Evolutionary conservation across 2,888 invertebrate genomes (phyloP).

Genomic region (Dasysyrphus albostriatus): DNA sequence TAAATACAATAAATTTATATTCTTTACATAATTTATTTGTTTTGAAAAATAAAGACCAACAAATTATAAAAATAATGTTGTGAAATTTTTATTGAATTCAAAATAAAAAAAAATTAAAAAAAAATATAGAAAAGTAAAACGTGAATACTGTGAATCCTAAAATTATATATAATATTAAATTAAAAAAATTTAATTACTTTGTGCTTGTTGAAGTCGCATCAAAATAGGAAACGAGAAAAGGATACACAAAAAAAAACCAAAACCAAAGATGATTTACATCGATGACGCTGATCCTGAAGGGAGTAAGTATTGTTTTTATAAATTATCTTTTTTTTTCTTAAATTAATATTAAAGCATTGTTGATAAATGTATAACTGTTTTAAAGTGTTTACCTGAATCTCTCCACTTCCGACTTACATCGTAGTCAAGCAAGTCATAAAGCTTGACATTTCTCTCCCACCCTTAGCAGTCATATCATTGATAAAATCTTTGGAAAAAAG

Average conservation of each 20-base stretch:
- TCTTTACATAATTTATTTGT: neutral
- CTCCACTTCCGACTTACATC: too few relatives aligned
- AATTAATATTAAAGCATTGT: too few relatives aligned
- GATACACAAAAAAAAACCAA: conserved; percentile 69
- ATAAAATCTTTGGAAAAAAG: too few relatives aligned
- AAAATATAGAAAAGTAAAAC: neutral
- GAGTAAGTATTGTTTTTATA: conserved; percentile 86
- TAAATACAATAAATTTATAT: conserved; percentile 3
- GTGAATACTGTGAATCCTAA: neutral
- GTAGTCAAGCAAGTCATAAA: too few relatives aligned
- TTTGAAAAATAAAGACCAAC: conserved; percentile 9
- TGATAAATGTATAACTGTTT: too few relatives aligned
- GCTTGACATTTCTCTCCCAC: too few relatives aligned
- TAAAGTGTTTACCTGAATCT: too few relatives aligned
- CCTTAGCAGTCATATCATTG: too few relatives aligned
- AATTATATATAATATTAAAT: neutral
- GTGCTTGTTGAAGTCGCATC: neutral
- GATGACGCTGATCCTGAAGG: conserved; percentile 95
- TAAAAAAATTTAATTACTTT: neutral
- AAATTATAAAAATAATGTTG: conserved; percentile 32
- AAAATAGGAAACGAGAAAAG: conserved; percentile 72
- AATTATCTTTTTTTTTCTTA: neutral
- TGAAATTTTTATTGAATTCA: conserved; percentile 30
- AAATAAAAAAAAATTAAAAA: neutral
- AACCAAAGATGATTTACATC: conserved; percentile 91